Evolutionary conservation across 2,113 vertebrate genomes (phyloP).

Genomic region (Stercorarius parasiticus): DNA sequence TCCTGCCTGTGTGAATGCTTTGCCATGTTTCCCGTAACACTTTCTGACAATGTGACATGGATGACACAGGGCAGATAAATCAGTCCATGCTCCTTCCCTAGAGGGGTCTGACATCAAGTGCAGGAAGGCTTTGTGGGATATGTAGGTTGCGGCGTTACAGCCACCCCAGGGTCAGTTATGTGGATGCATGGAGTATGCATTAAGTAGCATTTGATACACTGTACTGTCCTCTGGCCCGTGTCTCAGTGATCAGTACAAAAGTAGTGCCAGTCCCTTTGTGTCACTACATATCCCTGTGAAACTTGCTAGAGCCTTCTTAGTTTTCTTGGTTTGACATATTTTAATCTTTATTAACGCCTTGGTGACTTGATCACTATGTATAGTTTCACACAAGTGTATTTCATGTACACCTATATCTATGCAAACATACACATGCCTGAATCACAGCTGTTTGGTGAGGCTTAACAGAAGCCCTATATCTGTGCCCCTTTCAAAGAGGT

Average conservation of each 20-base stretch:
- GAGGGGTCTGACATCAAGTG: neutral
- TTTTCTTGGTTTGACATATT: neutral
- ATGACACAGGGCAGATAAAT: neutral
- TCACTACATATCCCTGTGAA: neutral
- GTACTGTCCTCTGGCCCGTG: neutral
- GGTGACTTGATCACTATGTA: neutral
- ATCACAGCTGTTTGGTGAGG: neutral
- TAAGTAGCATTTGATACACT: neutral
- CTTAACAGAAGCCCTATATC: neutral
- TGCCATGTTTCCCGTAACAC: neutral
- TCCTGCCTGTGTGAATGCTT: neutral
- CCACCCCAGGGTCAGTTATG: neutral
- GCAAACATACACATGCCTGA: accelerated
- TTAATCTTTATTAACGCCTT: neutral
- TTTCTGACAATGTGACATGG: conserved; percentile 14
- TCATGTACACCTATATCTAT: neutral
- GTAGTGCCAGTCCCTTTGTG: neutral
- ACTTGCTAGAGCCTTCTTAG: neutral
- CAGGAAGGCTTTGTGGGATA: neutral
- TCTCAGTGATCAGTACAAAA: neutral
- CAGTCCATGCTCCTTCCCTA: neutral
- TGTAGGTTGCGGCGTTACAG: neutral
- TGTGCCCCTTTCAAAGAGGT: neutral
- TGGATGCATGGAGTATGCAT: neutral
- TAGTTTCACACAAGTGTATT: neutral